phyloP scores from a whole-genome alignment of 2,888 invertebrate species.

The Thera obeliscata region DNA sequence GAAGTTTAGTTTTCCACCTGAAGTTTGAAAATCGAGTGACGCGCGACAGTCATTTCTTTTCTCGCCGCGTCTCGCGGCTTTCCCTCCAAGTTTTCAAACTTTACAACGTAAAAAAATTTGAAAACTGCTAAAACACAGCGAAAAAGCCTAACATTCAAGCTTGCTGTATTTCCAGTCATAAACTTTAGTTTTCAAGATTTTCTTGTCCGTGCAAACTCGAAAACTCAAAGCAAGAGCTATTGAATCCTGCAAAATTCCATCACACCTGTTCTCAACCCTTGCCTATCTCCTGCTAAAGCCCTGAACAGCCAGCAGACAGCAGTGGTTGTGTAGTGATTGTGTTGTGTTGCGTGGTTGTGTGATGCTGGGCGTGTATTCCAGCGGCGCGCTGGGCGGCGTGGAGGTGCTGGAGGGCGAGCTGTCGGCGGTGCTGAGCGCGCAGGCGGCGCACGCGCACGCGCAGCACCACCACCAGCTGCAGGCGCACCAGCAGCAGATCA shows the following conservation, averaged over 20 bases:
- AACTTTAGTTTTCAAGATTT: not conserved
- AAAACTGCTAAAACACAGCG: not conserved
- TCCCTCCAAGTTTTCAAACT: conserved; percentile 8
- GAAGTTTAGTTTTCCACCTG: conserved; percentile 6
- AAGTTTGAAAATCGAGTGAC: conserved; percentile 32
- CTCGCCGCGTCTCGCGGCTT: conserved; percentile 23
- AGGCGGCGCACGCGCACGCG: conserved; percentile 51
- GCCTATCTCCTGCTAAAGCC: not conserved
- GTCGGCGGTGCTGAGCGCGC: conserved; percentile 76
- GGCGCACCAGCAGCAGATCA: conserved; percentile 28
- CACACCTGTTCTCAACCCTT: not conserved
- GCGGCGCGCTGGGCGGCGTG: conserved; percentile 84
- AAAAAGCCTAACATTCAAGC: not conserved
- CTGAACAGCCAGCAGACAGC: not conserved
- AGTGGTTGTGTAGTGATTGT: too few relatives aligned
- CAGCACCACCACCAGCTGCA: conserved; percentile 41
- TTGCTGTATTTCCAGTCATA: not conserved
- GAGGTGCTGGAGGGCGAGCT: conserved; percentile 77
- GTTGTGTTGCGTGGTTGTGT: conserved; percentile 44
- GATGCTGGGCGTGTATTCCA: conserved; percentile 82
- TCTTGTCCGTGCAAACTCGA: not conserved
- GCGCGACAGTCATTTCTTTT: conserved; percentile 31
- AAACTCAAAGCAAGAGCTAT: not conserved
- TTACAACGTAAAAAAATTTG: not conserved
- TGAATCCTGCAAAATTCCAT: not conserved